Percentiles rank a stretch among this genome's conserved stretches.
Evolutionary conservation across 2,888 invertebrate species (phyloP).

Genomic region (Cylloceria caligata): DNA sequence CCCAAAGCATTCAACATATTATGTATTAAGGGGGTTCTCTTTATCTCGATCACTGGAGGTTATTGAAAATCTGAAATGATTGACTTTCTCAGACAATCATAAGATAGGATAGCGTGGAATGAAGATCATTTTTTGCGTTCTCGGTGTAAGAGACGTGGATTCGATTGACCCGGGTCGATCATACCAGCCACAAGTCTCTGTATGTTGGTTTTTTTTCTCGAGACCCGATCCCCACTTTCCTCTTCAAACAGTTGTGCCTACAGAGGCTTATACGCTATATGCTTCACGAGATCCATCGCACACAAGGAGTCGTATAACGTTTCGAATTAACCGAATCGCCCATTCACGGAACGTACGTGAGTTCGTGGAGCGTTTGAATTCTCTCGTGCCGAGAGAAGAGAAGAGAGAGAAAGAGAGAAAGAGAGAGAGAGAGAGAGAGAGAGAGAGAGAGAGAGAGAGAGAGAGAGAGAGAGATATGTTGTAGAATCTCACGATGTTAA

Average conservation of each 20-base stretch:
- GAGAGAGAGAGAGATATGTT: slow-evolving; percentile 20
- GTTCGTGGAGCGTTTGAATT: slow-evolving; percentile 69
- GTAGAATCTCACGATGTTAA: no score
- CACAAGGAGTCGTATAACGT: slow-evolving; percentile 76
- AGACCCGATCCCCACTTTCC: slow-evolving; percentile 25
- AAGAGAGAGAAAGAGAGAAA: slow-evolving; percentile 6
- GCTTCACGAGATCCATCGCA: neutral
- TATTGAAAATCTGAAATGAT: slow-evolving; percentile 64
- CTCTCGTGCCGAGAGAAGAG: slow-evolving; percentile 30
- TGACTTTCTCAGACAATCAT: slow-evolving; percentile 66
- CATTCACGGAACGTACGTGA: slow-evolving; percentile 80
- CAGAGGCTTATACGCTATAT: neutral
- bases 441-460: slow-evolving; percentile 18
- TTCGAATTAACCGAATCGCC: slow-evolving; percentile 77
- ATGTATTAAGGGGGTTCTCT: slow-evolving; percentile 45
- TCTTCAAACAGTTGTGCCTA: slow-evolving; percentile 21
- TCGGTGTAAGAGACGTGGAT: slow-evolving; percentile 32
- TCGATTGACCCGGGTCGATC: slow-evolving; percentile 65
- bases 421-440: slow-evolving; percentile 1
- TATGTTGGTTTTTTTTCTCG: neutral
- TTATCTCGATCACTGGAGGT: slow-evolving; percentile 50
- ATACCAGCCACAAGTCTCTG: slow-evolving; percentile 11
- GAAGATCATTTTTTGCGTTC: slow-evolving; percentile 39
- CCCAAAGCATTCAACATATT: slow-evolving; percentile 56
- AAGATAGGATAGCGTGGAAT: slow-evolving; percentile 9